These are phyloP conservation scores for Scomber scombrus DNA, from an alignment of 2,113 vertebrate genomes.

Conservation along the genomic window DNA sequence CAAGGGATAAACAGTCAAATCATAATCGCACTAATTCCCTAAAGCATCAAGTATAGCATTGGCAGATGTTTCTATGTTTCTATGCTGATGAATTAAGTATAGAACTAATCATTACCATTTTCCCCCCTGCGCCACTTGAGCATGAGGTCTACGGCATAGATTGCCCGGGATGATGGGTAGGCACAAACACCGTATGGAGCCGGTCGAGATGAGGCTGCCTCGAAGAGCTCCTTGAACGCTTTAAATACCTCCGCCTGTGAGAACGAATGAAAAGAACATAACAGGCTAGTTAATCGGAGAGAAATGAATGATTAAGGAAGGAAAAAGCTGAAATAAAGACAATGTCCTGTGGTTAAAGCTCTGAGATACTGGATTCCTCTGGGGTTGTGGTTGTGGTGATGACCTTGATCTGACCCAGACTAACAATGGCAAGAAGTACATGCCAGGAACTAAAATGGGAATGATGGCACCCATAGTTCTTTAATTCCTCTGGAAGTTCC, in stretches of 20 bases:
- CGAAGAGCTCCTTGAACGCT: constrained; percentile 90
- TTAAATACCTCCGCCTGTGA: constrained; percentile 88
- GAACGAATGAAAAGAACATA: neutral
- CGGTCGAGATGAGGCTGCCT: constrained; percentile 87
- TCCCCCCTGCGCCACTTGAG: constrained; percentile 90
- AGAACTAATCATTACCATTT: constrained; percentile 83
- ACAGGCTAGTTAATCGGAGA: neutral
- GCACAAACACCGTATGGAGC: constrained; percentile 90
- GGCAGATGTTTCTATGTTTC: neutral
- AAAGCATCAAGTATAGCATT: too few species aligned
- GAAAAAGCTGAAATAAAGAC: too few species aligned
- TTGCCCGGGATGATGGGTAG: constrained; percentile 91
- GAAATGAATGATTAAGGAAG: neutral
- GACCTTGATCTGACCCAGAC: too few species aligned
- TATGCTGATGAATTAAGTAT: neutral
- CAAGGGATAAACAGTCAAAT: too few species aligned
- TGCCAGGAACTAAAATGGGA: neutral
- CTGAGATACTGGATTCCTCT: too few species aligned
- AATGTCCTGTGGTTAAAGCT: too few species aligned
- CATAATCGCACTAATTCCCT: too few species aligned
- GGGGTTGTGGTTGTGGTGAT: too few species aligned
- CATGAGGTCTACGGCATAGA: constrained; percentile 96
- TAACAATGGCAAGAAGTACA: neutral
- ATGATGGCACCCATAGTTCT: neutral
- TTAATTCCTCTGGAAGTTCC: neutral